Percentiles rank a stretch among this genome's conserved stretches.
These are phyloP conservation scores for Ophraella communa DNA, from an alignment of 2,888 invertebrate species.

Conservation along the genomic window DNA sequence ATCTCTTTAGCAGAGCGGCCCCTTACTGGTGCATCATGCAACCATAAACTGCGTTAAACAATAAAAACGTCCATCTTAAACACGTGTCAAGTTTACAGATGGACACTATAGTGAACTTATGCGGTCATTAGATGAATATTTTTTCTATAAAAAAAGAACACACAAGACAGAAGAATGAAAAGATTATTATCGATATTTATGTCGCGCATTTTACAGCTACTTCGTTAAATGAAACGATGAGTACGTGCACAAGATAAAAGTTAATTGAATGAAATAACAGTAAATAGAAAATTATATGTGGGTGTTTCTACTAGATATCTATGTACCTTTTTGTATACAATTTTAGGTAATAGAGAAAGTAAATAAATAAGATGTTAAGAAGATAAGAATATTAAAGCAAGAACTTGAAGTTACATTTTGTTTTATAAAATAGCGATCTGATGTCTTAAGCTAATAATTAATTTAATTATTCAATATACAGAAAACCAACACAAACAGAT, in stretches of 20 bases:
- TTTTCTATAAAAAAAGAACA: background rate
- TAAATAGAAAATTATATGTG: background rate
- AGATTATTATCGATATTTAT: background rate
- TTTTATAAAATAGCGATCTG: too few relatives aligned
- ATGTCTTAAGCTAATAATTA: too few relatives aligned
- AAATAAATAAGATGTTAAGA: too few relatives aligned
- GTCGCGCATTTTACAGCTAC: background rate
- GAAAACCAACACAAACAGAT: too few relatives aligned
- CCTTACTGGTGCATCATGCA: constrained; percentile 7
- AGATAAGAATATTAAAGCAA: too few relatives aligned
- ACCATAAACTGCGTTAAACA: constrained; percentile 10
- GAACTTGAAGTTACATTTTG: too few relatives aligned
- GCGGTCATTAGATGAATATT: constrained; percentile 6
- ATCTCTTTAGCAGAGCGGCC: constrained; percentile 12
- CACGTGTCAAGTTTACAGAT: constrained; percentile 21
- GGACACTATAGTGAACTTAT: constrained; percentile 1
- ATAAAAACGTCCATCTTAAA: constrained; percentile 8
- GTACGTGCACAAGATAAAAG: background rate
- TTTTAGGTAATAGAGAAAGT: background rate
- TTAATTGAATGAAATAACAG: background rate
- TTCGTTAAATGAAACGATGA: background rate
- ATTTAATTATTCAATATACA: too few relatives aligned
- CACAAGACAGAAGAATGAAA: background rate
- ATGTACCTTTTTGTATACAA: background rate
- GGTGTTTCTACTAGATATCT: background rate